Evolutionary conservation across 1,140 invertebrate genomes (phyloP).

Genomic region (Laupala kohalensis): DNA sequence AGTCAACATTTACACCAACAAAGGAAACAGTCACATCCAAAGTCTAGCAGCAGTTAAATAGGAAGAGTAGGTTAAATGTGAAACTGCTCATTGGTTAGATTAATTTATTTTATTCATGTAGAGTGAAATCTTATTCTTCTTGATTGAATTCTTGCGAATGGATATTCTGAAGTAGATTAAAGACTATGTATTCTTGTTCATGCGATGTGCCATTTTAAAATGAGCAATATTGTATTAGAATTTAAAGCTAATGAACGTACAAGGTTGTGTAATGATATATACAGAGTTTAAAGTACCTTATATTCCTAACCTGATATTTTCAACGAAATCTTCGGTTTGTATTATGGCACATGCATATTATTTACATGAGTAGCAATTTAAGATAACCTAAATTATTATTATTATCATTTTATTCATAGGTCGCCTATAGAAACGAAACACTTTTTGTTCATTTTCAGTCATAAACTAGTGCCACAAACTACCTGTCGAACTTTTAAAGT

Average conservation of each 20-base stretch:
- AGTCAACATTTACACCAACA: conserved; percentile 27
- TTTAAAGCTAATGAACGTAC: background rate
- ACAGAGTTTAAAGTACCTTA: no score
- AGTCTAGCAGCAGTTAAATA: conserved; percentile 6
- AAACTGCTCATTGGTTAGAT: background rate
- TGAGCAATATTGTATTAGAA: background rate
- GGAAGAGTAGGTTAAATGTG: background rate
- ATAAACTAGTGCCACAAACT: no score
- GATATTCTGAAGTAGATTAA: background rate
- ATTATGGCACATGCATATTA: no score
- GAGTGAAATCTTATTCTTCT: no score
- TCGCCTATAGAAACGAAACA: no score
- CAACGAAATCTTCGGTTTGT: no score
- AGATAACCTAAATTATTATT: no score
- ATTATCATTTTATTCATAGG: no score
- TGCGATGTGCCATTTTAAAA: background rate
- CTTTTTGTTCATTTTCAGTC: no score
- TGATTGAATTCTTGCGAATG: background rate
- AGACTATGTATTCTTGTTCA: background rate
- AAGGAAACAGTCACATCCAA: conserved; percentile 21
- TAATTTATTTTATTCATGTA: background rate
- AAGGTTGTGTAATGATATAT: background rate
- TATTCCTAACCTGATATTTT: no score
- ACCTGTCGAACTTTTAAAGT: no score
- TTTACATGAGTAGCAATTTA: no score